These are phyloP conservation scores for Toxonevra muliebris DNA, from an alignment of 2,888 invertebrate species.

Conservation along the genomic window DNA sequence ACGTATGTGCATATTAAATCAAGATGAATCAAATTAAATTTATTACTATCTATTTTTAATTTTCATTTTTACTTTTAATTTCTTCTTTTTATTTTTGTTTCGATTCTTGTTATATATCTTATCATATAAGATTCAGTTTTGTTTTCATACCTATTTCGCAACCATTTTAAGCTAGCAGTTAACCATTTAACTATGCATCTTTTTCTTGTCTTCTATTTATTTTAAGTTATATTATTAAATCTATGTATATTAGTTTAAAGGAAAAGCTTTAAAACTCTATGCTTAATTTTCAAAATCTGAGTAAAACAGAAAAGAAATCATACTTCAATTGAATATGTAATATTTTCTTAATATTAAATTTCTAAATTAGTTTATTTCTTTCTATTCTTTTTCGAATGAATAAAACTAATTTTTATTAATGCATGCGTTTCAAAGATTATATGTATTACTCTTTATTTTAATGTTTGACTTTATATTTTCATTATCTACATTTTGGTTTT, in stretches of 20 bases:
- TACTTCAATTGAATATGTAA: slow-evolving; percentile 9
- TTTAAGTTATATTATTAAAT: neutral
- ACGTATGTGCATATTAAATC: slow-evolving; percentile 51
- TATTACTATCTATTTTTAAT: slow-evolving; percentile 4
- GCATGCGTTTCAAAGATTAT: no score
- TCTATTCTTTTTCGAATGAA: no score
- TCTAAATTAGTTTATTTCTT: no score
- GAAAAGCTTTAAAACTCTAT: neutral
- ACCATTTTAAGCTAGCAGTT: no score
- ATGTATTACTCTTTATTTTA: no score
- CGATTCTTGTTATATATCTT: slow-evolving; percentile 3
- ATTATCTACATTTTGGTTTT: no score
- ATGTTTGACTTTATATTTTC: no score
- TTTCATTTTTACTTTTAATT: slow-evolving; percentile 4
- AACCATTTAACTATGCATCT: no score
- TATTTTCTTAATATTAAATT: slow-evolving; percentile 15
- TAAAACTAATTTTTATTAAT: no score
- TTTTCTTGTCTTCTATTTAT: neutral
- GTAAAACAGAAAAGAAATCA: neutral
- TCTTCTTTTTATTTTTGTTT: slow-evolving; percentile 22
- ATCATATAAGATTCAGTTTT: no score
- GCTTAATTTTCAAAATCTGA: slow-evolving; percentile 15
- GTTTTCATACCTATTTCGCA: no score
- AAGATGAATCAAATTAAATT: neutral
- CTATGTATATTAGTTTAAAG: no score